These are phyloP conservation scores for Cheirogaleus medius DNA, from an alignment of 2,113 vertebrate genomes.

Conservation along the genomic window DNA sequence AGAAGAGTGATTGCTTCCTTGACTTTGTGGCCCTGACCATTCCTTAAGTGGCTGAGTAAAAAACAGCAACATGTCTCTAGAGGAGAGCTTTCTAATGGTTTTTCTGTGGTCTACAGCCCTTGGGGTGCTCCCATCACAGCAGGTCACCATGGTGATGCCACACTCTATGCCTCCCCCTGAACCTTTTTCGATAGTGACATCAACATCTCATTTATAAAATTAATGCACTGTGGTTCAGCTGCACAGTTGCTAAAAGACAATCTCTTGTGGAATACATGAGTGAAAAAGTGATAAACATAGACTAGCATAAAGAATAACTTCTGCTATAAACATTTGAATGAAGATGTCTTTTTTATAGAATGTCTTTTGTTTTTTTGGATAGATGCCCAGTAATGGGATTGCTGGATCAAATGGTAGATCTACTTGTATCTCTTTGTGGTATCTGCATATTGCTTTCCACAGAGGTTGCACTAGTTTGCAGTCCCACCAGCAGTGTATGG, in stretches of 20 bases:
- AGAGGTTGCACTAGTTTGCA: no score
- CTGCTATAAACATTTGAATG: neutral
- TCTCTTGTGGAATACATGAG: constrained; percentile 7
- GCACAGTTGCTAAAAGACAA: constrained; percentile 48
- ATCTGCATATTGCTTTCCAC: no score
- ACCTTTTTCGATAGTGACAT: constrained; percentile 41
- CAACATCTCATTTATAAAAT: constrained; percentile 68
- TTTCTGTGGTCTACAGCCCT: constrained; percentile 56
- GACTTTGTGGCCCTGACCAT: constrained; percentile 53
- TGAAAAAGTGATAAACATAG: constrained; percentile 11
- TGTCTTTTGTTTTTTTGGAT: no score
- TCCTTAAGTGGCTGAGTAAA: constrained; percentile 73
- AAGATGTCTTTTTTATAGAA: no score
- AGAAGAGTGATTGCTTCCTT: constrained; percentile 74
- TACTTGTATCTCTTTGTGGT: no score
- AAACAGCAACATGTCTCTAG: constrained; percentile 43
- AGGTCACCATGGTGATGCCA: constrained; percentile 40
- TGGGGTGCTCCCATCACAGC: constrained; percentile 18
- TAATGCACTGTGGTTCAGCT: neutral
- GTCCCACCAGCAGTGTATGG: no score
- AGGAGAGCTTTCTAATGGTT: constrained; percentile 69
- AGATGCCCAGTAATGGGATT: no score
- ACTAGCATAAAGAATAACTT: neutral
- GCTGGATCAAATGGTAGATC: no score
- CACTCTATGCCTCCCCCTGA: neutral